These are phyloP conservation scores for Python bivittatus DNA, from an alignment of 2,113 vertebrate species.

Conservation along the genomic window DNA sequence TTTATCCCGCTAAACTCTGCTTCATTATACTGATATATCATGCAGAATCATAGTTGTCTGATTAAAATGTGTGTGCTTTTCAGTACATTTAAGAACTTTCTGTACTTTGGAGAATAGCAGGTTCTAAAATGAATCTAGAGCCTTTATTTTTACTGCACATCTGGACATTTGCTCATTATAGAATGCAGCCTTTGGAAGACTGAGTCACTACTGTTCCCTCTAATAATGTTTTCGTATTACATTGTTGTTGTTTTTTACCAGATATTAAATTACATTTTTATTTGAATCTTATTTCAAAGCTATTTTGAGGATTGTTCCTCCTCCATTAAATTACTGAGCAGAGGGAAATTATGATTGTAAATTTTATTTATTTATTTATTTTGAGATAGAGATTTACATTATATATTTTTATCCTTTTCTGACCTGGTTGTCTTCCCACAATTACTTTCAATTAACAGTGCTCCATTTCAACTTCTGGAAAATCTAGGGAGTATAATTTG, in stretches of 20 bases:
- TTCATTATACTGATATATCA: neutral
- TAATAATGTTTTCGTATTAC: neutral
- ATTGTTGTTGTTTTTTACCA: neutral
- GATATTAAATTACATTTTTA: neutral
- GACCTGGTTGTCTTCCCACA: neutral
- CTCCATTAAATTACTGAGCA: neutral
- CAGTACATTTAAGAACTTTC: neutral
- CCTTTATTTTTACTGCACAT: neutral
- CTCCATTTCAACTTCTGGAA: conserved; percentile 16
- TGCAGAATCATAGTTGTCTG: neutral
- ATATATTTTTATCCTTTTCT: neutral
- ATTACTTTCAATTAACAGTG: neutral
- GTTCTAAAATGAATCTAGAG: neutral
- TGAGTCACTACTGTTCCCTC: neutral
- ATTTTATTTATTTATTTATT: too few relatives aligned
- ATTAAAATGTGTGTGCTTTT: neutral
- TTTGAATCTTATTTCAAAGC: neutral
- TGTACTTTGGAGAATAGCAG: neutral
- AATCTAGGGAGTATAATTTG: neutral
- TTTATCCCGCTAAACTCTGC: neutral
- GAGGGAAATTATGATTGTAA: neutral
- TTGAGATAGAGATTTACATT: neutral
- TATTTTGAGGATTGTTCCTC: neutral
- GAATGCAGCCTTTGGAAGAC: neutral
- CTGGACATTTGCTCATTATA: neutral